phyloP scores from a whole-genome alignment of 2,888 invertebrate genomes.

The Drosophila borealis region DNA sequence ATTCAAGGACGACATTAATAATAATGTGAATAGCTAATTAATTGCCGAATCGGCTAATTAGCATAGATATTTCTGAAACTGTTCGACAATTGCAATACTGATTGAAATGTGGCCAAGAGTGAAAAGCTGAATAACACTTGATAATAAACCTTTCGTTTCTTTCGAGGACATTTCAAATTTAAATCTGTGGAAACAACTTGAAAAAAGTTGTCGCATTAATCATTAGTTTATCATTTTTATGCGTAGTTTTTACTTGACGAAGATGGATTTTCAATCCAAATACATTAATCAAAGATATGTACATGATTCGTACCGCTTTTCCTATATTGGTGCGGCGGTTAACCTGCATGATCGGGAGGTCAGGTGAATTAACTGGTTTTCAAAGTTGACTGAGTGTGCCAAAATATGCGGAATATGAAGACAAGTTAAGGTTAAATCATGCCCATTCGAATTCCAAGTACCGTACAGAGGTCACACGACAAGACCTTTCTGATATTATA shows the following conservation, averaged over 20 bases:
- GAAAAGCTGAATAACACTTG: conserved; percentile 6
- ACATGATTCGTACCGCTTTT: background rate
- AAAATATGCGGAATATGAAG: conserved; percentile 4
- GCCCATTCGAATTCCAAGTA: background rate
- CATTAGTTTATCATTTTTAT: too few species aligned
- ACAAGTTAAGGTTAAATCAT: conserved; percentile 10
- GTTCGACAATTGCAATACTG: background rate
- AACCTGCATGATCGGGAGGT: background rate
- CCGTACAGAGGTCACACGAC: background rate
- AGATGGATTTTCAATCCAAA: background rate
- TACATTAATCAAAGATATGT: background rate
- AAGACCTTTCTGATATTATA: background rate
- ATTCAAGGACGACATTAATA: conserved; percentile 50
- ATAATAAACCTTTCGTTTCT: background rate
- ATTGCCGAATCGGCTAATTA: conserved; percentile 32
- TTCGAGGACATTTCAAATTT: conserved; percentile 2
- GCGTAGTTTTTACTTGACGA: too few species aligned
- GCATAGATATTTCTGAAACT: conserved; percentile 3
- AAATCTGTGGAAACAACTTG: too few species aligned
- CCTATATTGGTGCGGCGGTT: background rate
- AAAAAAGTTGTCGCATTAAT: too few species aligned
- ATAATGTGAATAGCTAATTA: conserved; percentile 30
- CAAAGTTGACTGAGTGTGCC: background rate
- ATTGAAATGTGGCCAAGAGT: background rate
- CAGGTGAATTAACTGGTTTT: conserved; percentile 13